Evolutionary conservation across 2,888 invertebrate species (phyloP).

Genomic region (Leptopilina syphax): DNA sequence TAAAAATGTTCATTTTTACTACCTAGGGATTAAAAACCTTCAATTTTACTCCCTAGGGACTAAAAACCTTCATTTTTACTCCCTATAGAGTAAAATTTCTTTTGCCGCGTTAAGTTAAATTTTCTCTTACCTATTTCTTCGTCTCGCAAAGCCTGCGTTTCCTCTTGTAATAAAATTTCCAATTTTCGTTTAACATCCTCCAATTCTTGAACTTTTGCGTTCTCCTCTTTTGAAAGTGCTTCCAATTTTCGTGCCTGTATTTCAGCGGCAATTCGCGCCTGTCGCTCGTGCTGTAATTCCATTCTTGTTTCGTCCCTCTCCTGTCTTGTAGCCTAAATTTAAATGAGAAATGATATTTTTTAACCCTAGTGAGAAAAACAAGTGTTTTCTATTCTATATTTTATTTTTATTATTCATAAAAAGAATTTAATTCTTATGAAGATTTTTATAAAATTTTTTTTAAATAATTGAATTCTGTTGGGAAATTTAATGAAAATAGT

Average conservation of each 20-base stretch:
- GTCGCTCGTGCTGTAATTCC: conserved; percentile 68
- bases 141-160: conserved; percentile 89
- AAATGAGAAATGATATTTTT: background rate
- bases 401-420: no score
- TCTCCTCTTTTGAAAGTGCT: conserved; percentile 84
- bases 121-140: conserved; percentile 83
- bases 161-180: conserved; percentile 86
- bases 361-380: no score
- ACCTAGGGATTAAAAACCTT: no score
- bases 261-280: conserved; percentile 79
- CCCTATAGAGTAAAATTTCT: no score
- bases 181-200: conserved; percentile 84
- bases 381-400: no score
- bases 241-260: conserved; percentile 82
- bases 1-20: no score
- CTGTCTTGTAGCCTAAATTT: conserved; percentile 62
- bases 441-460: no score
- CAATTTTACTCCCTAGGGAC: no score
- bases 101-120: background rate
- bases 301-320: conserved; percentile 68
- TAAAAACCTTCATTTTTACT: no score
- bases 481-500: no score
- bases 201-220: conserved; percentile 85
- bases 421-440: no score
- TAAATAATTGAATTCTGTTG: no score